A percentile compares a stretch with the other conserved stretches of the same genome.
Evolutionary conservation across 2,797 vertebrate genomes (phyloP).

Genomic region (Ficedula albicollis): DNA sequence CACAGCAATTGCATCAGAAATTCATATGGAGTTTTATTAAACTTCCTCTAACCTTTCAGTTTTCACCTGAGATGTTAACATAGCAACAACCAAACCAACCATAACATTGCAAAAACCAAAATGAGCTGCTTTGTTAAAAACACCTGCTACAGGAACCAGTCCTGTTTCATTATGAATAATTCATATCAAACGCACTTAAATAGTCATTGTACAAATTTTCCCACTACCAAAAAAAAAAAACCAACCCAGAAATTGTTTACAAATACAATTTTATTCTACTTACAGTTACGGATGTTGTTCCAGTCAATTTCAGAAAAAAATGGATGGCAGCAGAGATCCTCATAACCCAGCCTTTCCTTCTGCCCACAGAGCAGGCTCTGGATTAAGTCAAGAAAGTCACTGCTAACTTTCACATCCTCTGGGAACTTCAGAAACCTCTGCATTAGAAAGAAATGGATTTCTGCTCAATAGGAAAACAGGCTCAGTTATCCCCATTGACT

Average conservation of each 20-base stretch:
- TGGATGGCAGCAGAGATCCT: slow-evolving; percentile 90
- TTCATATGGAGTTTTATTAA: background rate
- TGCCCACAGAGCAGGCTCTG: slow-evolving; percentile 89
- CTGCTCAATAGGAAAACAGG: background rate
- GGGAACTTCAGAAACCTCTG: slow-evolving; percentile 93
- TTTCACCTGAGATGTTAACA: background rate
- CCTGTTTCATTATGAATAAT: background rate
- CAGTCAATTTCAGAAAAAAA: slow-evolving; percentile 92
- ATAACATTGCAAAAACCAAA: background rate
- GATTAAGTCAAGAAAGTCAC: slow-evolving; percentile 87
- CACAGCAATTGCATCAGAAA: background rate
- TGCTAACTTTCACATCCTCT: slow-evolving; percentile 83
- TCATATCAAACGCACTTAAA: background rate
- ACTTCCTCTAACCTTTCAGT: background rate
- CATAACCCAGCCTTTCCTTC: slow-evolving; percentile 86
- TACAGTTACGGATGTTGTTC: slow-evolving; percentile 88
- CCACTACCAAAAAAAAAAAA: background rate
- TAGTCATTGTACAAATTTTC: background rate
- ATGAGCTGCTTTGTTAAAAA: background rate
- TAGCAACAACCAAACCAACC: background rate
- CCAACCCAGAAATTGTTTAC: background rate
- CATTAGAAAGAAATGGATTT: slow-evolving; percentile 47
- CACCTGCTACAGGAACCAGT: background rate
- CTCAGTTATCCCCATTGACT: no score
- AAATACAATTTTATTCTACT: slow-evolving; percentile 61